phyloP scores from a whole-genome alignment of 2,888 invertebrate genomes.

The Brachypterus glaber region DNA sequence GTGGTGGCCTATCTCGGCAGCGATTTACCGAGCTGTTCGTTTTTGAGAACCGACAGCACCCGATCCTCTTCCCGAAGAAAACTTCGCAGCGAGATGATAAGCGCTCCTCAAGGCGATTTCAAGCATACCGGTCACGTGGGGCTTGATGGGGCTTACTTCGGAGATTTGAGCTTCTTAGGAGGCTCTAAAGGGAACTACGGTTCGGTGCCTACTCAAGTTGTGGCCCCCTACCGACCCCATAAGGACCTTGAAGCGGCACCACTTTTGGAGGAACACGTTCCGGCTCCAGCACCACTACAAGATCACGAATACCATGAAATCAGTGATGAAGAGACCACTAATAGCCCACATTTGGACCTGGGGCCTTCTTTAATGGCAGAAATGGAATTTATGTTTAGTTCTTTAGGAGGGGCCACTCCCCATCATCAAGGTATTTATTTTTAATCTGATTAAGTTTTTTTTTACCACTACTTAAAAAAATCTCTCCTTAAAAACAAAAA shows the following conservation, averaged over 20 bases:
- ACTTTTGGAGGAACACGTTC: constrained; percentile 41
- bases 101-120: constrained; percentile 91
- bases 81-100: constrained; percentile 86
- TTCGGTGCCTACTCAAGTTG: constrained; percentile 79
- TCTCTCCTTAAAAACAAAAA: no score
- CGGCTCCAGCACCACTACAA: constrained; percentile 37
- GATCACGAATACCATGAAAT: constrained; percentile 78
- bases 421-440: constrained; percentile 35
- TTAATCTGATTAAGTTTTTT: no score
- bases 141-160: constrained; percentile 93
- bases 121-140: constrained; percentile 95
- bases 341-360: constrained; percentile 56
- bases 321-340: constrained; percentile 62
- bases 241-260: constrained; percentile 69
- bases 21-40: constrained; percentile 52
- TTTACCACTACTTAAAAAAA: no score
- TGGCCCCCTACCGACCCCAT: constrained; percentile 80
- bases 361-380: constrained; percentile 86
- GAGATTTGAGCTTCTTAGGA: constrained; percentile 73
- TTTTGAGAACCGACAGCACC: constrained; percentile 50
- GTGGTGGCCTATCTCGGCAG: constrained; percentile 79
- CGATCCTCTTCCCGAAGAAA: constrained; percentile 53
- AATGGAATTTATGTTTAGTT: constrained; percentile 80
- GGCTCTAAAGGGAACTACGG: constrained; percentile 52
- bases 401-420: constrained; percentile 37